Evolutionary conservation across 2,113 vertebrate genomes (phyloP).

Genomic region (Dissostichus mawsoni): DNA sequence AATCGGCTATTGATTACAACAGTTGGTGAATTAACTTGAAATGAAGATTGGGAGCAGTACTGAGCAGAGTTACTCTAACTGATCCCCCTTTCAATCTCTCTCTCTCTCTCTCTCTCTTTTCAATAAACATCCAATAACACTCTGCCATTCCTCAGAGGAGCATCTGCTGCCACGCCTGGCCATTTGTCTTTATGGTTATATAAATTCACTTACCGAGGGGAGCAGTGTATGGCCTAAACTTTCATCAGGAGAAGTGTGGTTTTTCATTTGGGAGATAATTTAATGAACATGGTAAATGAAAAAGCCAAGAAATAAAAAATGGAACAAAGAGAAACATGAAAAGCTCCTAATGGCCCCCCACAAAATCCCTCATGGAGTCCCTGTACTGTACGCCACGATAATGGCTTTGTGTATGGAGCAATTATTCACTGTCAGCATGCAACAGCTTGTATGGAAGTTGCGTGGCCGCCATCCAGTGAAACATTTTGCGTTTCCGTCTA

Average conservation of each 20-base stretch:
- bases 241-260: constrained; percentile 52
- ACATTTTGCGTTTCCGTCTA: constrained; percentile 54
- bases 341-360: constrained; percentile 29
- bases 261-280: constrained; percentile 58
- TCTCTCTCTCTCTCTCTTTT: constrained; percentile 42
- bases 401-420: constrained; percentile 30
- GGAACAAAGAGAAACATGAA: constrained; percentile 46
- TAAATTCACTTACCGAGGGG: constrained; percentile 59
- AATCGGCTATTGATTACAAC: constrained; percentile 63
- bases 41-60: constrained; percentile 64
- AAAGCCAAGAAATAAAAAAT: constrained; percentile 32
- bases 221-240: constrained; percentile 41
- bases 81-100: constrained; percentile 38
- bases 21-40: constrained; percentile 55
- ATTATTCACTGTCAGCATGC: constrained; percentile 53
- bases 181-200: constrained; percentile 72
- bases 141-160: constrained; percentile 55
- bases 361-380: constrained; percentile 19
- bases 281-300: constrained; percentile 54
- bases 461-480: constrained; percentile 54
- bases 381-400: constrained; percentile 23
- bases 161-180: constrained; percentile 62
- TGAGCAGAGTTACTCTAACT: constrained; percentile 41
- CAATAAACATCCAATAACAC: constrained; percentile 67
- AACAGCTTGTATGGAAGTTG: constrained; percentile 67